A percentile compares a stretch with the other conserved stretches of the same genome.
phyloP scores from a whole-genome alignment of 2,888 invertebrate genomes.

The Tribolium freemani region DNA sequence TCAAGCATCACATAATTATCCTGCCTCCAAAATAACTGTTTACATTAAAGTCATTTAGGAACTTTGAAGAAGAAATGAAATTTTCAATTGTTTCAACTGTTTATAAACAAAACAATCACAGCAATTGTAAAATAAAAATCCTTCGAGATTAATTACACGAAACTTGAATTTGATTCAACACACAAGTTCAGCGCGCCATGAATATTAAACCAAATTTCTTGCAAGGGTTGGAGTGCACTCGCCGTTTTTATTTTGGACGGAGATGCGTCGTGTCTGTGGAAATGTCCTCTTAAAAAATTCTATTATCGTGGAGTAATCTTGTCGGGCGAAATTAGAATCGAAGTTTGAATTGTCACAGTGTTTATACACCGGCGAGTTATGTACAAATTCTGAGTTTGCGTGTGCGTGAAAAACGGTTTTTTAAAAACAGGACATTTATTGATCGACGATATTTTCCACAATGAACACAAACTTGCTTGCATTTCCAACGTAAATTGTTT shows the following conservation, averaged over 20 bases:
- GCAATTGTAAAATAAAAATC: background rate
- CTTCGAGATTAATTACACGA: background rate
- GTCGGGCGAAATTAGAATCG: background rate
- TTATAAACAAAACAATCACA: background rate
- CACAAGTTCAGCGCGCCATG: background rate
- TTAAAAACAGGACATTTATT: constrained; percentile 34
- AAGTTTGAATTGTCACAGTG: background rate
- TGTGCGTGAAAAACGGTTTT: constrained; percentile 25
- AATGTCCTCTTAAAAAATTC: background rate
- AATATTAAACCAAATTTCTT: background rate
- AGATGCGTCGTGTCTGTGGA: background rate
- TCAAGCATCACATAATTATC: background rate
- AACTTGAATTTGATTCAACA: background rate
- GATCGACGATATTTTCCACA: constrained; percentile 28
- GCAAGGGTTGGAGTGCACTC: background rate
- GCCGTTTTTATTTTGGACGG: background rate
- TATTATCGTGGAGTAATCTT: background rate
- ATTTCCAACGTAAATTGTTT: background rate
- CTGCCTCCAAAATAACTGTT: background rate
- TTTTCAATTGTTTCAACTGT: background rate
- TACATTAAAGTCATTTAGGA: background rate
- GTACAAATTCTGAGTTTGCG: constrained; percentile 23
- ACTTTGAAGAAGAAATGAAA: background rate
- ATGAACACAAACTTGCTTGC: constrained; percentile 18
- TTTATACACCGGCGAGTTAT: constrained; percentile 13